Percentiles rank a stretch among this genome's conserved stretches.
These are phyloP conservation scores for Sebastes goodei DNA, from an alignment of 2,797 vertebrate genomes.

Conservation along the genomic window DNA sequence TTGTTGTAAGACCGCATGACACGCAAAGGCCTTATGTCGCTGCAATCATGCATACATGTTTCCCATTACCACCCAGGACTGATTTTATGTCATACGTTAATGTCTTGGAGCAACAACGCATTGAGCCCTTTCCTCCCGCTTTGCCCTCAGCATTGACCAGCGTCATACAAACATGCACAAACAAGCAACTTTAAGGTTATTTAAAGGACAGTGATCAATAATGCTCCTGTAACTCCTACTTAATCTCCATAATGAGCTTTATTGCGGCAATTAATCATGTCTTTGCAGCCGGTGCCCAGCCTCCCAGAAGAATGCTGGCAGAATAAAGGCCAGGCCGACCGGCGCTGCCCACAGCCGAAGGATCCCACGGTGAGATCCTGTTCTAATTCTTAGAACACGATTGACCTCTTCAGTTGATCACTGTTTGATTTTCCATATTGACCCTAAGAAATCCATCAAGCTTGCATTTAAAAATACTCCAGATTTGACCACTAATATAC, in stretches of 20 bases:
- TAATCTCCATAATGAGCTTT: slow-evolving; percentile 88
- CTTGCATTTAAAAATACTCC: neutral
- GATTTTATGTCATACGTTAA: slow-evolving; percentile 41
- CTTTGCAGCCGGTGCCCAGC: slow-evolving; percentile 72
- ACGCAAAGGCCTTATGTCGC: slow-evolving; percentile 4
- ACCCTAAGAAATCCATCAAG: slow-evolving; percentile 12
- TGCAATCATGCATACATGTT: slow-evolving; percentile 22
- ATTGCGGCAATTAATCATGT: slow-evolving; percentile 86
- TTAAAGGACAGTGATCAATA: slow-evolving; percentile 88
- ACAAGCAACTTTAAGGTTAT: slow-evolving; percentile 86
- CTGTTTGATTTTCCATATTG: slow-evolving; percentile 29
- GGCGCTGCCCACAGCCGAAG: slow-evolving; percentile 48
- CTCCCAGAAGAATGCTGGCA: slow-evolving; percentile 75
- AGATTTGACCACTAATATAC: neutral
- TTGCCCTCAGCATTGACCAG: slow-evolving; percentile 72
- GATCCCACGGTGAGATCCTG: slow-evolving; percentile 20
- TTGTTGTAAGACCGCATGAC: slow-evolving; percentile 3
- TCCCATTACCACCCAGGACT: slow-evolving; percentile 7
- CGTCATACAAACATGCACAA: slow-evolving; percentile 75
- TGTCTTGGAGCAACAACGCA: slow-evolving; percentile 33
- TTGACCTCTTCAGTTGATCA: slow-evolving; percentile 39
- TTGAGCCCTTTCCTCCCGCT: slow-evolving; percentile 47
- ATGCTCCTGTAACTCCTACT: slow-evolving; percentile 84
- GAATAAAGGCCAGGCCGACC: slow-evolving; percentile 67
- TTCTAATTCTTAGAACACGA: slow-evolving; percentile 16